Base-by-base conservation (phyloP, 1,140 invertebrate species). In the Papilio dardanus region DNA sequence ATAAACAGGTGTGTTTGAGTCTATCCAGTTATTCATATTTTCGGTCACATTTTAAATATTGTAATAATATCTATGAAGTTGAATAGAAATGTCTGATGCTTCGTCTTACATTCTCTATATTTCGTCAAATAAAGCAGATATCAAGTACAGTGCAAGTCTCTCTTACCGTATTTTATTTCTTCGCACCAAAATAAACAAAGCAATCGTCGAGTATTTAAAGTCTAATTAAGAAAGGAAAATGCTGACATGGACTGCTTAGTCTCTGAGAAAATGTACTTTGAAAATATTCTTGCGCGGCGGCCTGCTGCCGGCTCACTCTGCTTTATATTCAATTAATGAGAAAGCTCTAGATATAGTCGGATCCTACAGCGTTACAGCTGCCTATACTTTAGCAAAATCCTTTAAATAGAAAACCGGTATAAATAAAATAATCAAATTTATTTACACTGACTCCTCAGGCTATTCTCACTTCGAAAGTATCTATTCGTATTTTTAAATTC, bases 251-350 rank as follows among this genome's bases (percentile, higher is more conserved):
- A 88, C 89, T 87, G 86, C 84, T 89, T 86, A 87, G 83, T 88
- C 86, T 85, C 84, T 79, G 80, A 86, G 83, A 78, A 90, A 91
- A 89, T 87, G 86, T 86, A 88, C 86, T 87, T 86, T 83, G 83
- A 84, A 89, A 88, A 90, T 85, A 88, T 86, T 89, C 85, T 84
- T 71, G 78, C 79, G 82, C 42, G 84, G 84, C 83, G 88, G 85
- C 88, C 84, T 86, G 85, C 87, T 79, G 77, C 75, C 81, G 80
- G 81, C 83, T 87, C 87, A 87, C 88, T 88, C 88, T 91, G 40
- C 42, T 88, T 90, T 91, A 87, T 91, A 89, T 91, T 88, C 87
- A 87, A 89, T 89, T 90, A 89, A 89, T 88, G 86, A 88, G 86
- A 89, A 85, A 89, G 87, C 85, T 87, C 83, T 85, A 86, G 84